Percentiles rank a stretch among this genome's conserved stretches.
Evolutionary conservation across 2,888 invertebrate species (phyloP).

Genomic region (Sepioteuthis lessoniana): DNA sequence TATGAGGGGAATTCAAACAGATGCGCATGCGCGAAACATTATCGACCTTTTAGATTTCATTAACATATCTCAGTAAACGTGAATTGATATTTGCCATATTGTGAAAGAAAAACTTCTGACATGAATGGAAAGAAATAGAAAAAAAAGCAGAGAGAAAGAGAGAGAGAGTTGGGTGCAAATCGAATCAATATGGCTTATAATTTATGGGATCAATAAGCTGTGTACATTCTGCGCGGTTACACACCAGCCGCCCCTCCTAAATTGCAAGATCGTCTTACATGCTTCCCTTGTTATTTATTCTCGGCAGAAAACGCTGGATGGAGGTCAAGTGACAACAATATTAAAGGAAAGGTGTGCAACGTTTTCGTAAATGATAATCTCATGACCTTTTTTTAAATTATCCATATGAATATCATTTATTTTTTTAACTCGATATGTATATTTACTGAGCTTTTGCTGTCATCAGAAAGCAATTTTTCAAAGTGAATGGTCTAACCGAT

Average conservation of each 20-base stretch:
- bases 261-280: background rate
- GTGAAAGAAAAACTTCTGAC: background rate
- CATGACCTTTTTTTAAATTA: no score
- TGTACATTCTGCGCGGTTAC: background rate
- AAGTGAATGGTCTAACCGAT: no score
- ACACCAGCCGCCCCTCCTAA: background rate
- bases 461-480: no score
- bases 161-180: background rate
- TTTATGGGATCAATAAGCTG: background rate
- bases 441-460: no score
- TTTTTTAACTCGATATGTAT: no score
- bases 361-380: no score
- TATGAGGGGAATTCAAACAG: background rate
- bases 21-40: background rate
- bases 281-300: background rate
- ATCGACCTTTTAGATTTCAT: background rate
- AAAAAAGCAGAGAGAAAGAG: background rate
- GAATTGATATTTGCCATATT: conserved; percentile 2
- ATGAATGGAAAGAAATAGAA: background rate
- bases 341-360: background rate
- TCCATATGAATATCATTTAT: no score
- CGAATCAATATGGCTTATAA: background rate
- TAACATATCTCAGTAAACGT: background rate
- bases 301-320: background rate
- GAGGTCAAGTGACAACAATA: background rate